Conservation (phyloP, 2,113 vertebrate species). For the Pyxicephalus adspersus region DNA sequence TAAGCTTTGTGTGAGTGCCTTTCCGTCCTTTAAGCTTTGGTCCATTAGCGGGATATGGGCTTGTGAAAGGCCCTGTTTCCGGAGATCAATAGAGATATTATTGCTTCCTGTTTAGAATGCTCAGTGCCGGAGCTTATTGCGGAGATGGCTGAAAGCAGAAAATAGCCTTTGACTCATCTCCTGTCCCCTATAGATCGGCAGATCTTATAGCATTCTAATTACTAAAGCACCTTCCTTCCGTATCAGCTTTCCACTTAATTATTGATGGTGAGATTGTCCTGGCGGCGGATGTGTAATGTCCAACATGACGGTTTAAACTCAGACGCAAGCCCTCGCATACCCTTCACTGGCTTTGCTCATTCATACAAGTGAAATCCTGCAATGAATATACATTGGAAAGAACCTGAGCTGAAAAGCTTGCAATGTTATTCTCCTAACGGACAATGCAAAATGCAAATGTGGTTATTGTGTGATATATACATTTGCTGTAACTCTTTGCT, state of each 20-base stretch:
- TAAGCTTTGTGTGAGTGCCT: background rate
- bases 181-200: background rate
- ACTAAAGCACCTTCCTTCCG: background rate
- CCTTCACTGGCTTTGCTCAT: too few relatives aligned
- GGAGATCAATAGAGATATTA: conserved; percentile 34
- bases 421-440: too few relatives aligned
- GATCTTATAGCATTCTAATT: background rate
- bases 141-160: conserved; percentile 28
- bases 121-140: background rate
- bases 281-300: background rate
- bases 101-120: conserved; percentile 8
- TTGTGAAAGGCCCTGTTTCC: background rate
- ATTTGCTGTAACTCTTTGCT: too few relatives aligned
- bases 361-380: too few relatives aligned
- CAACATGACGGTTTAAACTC: too few relatives aligned
- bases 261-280: conserved; percentile 5
- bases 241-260: conserved; percentile 15
- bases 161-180: conserved; percentile 25
- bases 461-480: too few relatives aligned
- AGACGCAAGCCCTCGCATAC: too few relatives aligned
- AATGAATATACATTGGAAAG: too few relatives aligned
- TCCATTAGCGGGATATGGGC: background rate
- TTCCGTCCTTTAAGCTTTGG: background rate
- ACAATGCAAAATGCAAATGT: too few relatives aligned
- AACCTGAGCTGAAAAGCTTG: too few relatives aligned